Evolutionary conservation across 2,888 invertebrate genomes (phyloP), one percentile per base, ranked within the genome.

Genomic region (Acronicta leporina): DNA sequence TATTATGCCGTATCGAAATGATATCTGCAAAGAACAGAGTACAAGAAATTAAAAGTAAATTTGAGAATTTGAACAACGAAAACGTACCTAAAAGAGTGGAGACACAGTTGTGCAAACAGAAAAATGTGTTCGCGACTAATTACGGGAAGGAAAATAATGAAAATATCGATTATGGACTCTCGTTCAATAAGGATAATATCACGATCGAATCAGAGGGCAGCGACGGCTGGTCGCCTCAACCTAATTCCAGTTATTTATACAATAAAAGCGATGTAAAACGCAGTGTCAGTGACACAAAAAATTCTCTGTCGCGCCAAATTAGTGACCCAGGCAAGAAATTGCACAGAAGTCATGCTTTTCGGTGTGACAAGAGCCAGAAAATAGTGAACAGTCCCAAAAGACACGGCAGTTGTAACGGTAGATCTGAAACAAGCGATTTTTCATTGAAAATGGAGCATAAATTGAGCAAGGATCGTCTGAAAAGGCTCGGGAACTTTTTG

Each of bases 31-130:
- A 89, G 80, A 95, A 94, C 81, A 92, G 96, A 90, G 96, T 96
- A 45, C 96, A 95, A 92, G 95, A 95, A 50, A 96, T 96, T 67
- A 96, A 95, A 83, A 96, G 92, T 86, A 95, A 95, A 88, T 96
- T 96, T 80, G 96, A 96, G 80, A 95, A 90, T 82, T 83, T 95
- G 53, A 94, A 83, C 59, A 79, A 77, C 6, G 91, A 92, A 45
- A 85, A 77, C 56, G 83, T 86, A n/a, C 79, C 84, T 14, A 52
- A 63, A 11, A 55, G 63, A 7, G 42, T 53, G 8, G 76, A 76
- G 3, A 58, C 46, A 6, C 76, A 76, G 5, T 41, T 73, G 80
- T 79, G 67, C 51, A 83, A 82, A 78, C 76, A 80, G 11, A 79
- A 71, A 14, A 60, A 72, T 60, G 65, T 56, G 33, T 49, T 66